Percentiles rank a stretch among this genome's conserved stretches.
phyloP scores from a whole-genome alignment of 1,140 invertebrate genomes.

The Hydropsyche tenuis region DNA sequence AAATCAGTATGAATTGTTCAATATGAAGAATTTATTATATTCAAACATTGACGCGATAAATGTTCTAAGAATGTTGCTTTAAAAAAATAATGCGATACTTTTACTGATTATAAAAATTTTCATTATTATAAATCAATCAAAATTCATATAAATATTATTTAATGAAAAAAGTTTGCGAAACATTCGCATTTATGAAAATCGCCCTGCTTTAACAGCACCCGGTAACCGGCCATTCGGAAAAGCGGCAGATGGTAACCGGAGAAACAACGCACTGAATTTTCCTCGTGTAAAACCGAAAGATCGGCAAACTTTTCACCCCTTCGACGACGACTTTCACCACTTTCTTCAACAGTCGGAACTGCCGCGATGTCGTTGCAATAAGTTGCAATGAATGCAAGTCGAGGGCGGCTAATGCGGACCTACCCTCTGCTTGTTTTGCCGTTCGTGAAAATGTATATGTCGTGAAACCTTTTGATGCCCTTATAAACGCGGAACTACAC shows the following conservation, averaged over 20 bases:
- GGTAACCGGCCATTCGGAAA: conserved; percentile 41
- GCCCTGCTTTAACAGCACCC: conserved; percentile 39
- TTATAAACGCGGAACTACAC: no score
- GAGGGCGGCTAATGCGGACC: conserved; percentile 22
- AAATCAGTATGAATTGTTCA: no score
- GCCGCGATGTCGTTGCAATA: conserved; percentile 1
- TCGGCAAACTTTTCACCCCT: background rate
- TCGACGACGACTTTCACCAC: conserved; percentile 35
- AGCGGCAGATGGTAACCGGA: conserved; percentile 35
- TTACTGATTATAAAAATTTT: no score
- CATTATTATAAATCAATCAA: no score
- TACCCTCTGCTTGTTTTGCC: background rate
- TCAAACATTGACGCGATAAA: no score
- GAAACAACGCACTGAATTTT: conserved; percentile 23
- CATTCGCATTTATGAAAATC: no score
- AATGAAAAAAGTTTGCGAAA: no score
- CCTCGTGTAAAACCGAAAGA: background rate
- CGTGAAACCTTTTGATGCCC: background rate
- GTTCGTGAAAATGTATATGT: conserved; percentile 35
- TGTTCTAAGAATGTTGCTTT: no score
- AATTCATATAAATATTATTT: no score
- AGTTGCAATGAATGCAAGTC: conserved; percentile 41
- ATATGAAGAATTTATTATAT: no score
- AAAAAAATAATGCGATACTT: no score
- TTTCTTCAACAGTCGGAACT: no score